Evolutionary conservation across 2,797 vertebrate species (phyloP), one percentile per base, ranked within the genome.

Genomic region (Notolabrus celidotus): DNA sequence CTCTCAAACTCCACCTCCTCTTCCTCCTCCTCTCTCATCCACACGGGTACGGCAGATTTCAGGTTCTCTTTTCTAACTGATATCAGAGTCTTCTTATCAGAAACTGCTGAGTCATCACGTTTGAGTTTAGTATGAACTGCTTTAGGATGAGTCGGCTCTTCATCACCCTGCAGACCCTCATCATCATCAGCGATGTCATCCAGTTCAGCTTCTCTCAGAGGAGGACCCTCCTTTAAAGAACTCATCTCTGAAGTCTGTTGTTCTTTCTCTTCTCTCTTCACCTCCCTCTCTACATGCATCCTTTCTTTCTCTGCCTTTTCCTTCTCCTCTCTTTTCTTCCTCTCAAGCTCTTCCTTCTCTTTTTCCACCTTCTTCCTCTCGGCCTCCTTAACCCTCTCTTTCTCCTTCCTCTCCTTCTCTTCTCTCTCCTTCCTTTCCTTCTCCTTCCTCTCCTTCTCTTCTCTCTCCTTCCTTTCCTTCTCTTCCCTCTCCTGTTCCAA

Each of bases 1-100:
- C 5, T 68, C 83, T 93, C 92, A 85, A 92, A 93, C 77, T 92
- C 93, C 86, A 91, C 70, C 62, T 93, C 93, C 52, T 92, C 90
- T 0, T 85, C 82, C 42, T 81, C 86, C 38, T 84, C 79, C 55
- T 87, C 83, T 60, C 67, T 85, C 77, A 81, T 16, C 73, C 84
- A 85, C 62, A 42, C 74, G 4, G 86, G 84, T 63, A 90, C 43
- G 51, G 84, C 86, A 10, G 69, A 51, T 29, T 64, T 73, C 52
- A 69, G 15, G 19, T 51, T 60, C 41, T 38, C 58, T 55, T 56
- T 84, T 66, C 67, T 67, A 14, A 50, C 22, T 43, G 78, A 55
- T 60, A 42, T 75, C 51, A 53, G 62, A 36, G 15, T 56, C 46
- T 72, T 3, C 5, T 70, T 71, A 8, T 15, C 41, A 41, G 41